Percentiles rank a stretch among this genome's conserved stretches.
phyloP scores from a whole-genome alignment of 2,797 vertebrate species.

The Phrynocephalus vlangalii region DNA sequence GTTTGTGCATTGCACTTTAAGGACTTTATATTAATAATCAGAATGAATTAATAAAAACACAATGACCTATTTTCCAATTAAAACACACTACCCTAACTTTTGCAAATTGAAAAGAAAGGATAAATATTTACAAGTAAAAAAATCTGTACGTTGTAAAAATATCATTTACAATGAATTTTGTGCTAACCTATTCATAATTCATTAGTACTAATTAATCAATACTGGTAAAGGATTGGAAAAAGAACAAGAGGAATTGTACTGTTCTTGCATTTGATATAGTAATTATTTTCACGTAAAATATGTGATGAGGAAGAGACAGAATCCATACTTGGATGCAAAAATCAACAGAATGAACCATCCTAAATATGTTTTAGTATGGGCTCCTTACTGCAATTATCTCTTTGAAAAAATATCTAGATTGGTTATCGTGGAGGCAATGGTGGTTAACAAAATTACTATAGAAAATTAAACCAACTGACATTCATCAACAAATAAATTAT shows the following conservation, averaged over 20 bases:
- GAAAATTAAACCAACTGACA: neutral
- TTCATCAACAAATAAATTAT: neutral
- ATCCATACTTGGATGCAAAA: conserved; percentile 31
- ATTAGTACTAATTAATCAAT: conserved; percentile 65
- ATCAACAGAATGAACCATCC: conserved; percentile 43
- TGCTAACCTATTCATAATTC: conserved; percentile 76
- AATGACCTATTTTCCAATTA: conserved; percentile 53
- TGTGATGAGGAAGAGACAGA: conserved; percentile 24
- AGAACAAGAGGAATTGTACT: conserved; percentile 29
- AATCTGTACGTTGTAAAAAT: conserved; percentile 68
- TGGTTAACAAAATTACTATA: neutral
- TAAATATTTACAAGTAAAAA: conserved; percentile 61
- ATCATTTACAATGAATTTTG: conserved; percentile 68
- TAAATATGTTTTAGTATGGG: neutral
- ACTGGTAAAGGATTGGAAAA: conserved; percentile 45
- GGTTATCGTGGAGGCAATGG: neutral
- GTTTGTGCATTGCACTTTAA: neutral
- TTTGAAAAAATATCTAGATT: neutral
- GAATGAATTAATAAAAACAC: conserved; percentile 51
- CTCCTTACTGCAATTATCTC: neutral
- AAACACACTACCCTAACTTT: conserved; percentile 38
- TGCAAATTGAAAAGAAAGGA: conserved; percentile 69
- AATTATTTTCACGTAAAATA: conserved; percentile 47
- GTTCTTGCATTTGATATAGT: conserved; percentile 28
- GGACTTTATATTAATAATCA: conserved; percentile 38